phyloP scores from a whole-genome alignment of 2,113 vertebrate genomes.

The Caranx melampygus region DNA sequence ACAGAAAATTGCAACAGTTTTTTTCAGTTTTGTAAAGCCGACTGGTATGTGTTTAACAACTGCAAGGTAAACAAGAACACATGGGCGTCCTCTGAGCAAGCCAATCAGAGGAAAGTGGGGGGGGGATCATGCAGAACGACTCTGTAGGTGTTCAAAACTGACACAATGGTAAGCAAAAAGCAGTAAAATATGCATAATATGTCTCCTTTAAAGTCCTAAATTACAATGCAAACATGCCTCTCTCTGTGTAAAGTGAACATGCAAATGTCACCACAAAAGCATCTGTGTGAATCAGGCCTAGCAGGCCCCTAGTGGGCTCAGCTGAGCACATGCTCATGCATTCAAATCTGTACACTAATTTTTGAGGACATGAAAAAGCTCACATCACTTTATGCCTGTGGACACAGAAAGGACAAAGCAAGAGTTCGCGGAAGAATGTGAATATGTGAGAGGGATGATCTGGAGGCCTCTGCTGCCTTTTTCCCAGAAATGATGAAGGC shows the following conservation, averaged over 20 bases:
- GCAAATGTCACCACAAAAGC: slow-evolving; percentile 3
- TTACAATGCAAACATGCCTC: background rate
- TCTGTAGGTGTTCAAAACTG: too few relatives aligned
- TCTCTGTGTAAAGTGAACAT: slow-evolving; percentile 5
- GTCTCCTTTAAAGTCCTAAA: background rate
- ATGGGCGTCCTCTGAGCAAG: too few relatives aligned
- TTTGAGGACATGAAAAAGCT: slow-evolving; percentile 27
- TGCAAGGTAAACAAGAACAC: too few relatives aligned
- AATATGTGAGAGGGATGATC: slow-evolving; percentile 36
- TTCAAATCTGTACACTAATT: slow-evolving; percentile 27
- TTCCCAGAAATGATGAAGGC: slow-evolving; percentile 46
- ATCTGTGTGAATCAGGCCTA: slow-evolving; percentile 14
- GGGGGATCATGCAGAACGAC: too few relatives aligned
- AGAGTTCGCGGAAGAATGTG: slow-evolving; percentile 49
- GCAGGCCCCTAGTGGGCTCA: slow-evolving; percentile 15
- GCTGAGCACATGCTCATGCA: slow-evolving; percentile 9
- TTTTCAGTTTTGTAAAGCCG: too few relatives aligned
- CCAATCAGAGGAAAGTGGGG: too few relatives aligned
- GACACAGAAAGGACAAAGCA: slow-evolving; percentile 51
- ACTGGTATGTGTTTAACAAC: too few relatives aligned
- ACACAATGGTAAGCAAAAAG: too few relatives aligned
- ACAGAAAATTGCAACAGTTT: too few relatives aligned
- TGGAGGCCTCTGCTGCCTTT: slow-evolving; percentile 34
- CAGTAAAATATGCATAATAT: too few relatives aligned
- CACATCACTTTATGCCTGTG: slow-evolving; percentile 19